These are phyloP conservation scores for Nemopilema nomurai DNA, from an alignment of 30 jellyfish, hydroid and myxozoan genomes.

Conservation along the genomic window DNA sequence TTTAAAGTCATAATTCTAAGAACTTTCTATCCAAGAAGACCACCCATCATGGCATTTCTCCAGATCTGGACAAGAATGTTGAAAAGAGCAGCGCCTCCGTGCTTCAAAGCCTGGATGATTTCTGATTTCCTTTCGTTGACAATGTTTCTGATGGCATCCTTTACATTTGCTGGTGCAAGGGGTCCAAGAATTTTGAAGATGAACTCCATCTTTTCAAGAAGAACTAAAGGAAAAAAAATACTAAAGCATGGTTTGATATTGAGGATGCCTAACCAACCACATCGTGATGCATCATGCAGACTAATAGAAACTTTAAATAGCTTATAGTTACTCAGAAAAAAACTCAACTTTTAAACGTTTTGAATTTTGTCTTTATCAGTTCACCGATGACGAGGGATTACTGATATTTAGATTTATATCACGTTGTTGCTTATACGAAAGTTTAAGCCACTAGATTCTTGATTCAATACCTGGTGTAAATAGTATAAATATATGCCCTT, in stretches of 20 bases:
- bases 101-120: constrained; percentile 44
- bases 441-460: too few relatives aligned
- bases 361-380: too few relatives aligned
- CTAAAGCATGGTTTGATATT: background rate
- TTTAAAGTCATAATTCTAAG: background rate
- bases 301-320: too few relatives aligned
- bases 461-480: too few relatives aligned
- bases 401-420: too few relatives aligned
- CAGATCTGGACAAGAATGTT: constrained; percentile 45
- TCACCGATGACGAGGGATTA: too few relatives aligned
- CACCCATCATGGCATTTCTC: constrained; percentile 60
- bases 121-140: constrained; percentile 54
- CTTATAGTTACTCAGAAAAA: too few relatives aligned
- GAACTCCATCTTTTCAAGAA: constrained; percentile 61
- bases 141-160: constrained; percentile 56
- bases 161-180: constrained; percentile 47
- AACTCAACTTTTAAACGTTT: too few relatives aligned
- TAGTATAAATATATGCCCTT: too few relatives aligned
- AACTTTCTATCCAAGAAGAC: constrained; percentile 39
- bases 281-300: too few relatives aligned
- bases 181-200: constrained; percentile 59
- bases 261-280: too few relatives aligned
- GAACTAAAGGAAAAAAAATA: constrained; percentile 1
- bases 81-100: constrained; percentile 40
- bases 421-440: too few relatives aligned